Conservation (phyloP, 2,113 vertebrate species). For the Manacus vitellinus region DNA sequence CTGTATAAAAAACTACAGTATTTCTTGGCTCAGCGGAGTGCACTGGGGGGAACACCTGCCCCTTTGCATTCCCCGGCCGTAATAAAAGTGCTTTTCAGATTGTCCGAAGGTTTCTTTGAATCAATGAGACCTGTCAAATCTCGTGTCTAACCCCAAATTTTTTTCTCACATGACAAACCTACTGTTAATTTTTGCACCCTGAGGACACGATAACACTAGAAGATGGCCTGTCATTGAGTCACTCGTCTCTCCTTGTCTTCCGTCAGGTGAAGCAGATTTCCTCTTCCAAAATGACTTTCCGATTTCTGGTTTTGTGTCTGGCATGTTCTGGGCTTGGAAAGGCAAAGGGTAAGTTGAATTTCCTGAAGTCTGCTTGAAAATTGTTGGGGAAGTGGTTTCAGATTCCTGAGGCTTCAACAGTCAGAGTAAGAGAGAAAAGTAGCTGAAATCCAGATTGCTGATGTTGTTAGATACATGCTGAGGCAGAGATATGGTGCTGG, state of each 20-base stretch:
- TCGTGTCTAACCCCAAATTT: background rate
- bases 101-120: too few species aligned
- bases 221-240: background rate
- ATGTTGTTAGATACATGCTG: fast-evolving
- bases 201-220: fast-evolving
- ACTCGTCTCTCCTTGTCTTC: background rate
- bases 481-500: background rate
- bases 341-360: slow-evolving; percentile 22
- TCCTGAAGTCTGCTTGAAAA: background rate
- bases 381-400: background rate
- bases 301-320: background rate
- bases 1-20: too few species aligned
- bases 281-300: background rate
- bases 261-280: background rate
- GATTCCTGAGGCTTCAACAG: background rate
- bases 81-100: too few species aligned
- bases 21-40: too few species aligned
- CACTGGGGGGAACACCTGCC: too few species aligned
- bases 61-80: too few species aligned
- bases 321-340: background rate
- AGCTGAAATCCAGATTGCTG: background rate
- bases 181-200: fast-evolving
- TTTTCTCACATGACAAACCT: background rate
- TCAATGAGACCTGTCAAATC: background rate
- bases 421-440: background rate